Percentiles rank a stretch among this genome's conserved stretches.
Evolutionary conservation across 30 jellyfish, hydroid and myxozoan species (phyloP).

Genomic region (Rhopilema esculentum): DNA sequence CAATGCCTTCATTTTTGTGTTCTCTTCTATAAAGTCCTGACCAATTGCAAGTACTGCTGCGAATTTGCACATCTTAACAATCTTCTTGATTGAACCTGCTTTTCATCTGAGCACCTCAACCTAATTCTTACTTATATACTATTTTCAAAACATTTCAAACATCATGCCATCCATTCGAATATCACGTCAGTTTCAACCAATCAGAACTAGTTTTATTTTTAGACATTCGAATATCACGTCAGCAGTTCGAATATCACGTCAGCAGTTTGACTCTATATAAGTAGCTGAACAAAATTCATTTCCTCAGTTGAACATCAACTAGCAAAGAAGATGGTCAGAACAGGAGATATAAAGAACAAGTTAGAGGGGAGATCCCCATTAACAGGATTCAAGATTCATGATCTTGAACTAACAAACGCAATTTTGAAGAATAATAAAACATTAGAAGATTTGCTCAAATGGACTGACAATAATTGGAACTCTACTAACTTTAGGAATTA

Average conservation of each 20-base stretch:
- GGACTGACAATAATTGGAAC: slow-evolving; percentile 6
- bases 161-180: not conserved
- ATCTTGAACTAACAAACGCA: not conserved
- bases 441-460: not conserved
- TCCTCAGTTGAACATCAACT: not conserved
- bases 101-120: not conserved
- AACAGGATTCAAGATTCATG: not conserved
- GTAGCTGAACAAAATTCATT: not conserved
- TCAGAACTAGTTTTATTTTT: not conserved
- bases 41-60: not conserved
- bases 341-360: not conserved
- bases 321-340: not conserved
- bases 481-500: not conserved
- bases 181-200: not conserved
- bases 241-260: not conserved
- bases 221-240: not conserved
- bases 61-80: not conserved
- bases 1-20: not conserved
- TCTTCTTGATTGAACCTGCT: not conserved
- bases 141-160: not conserved
- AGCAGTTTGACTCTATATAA: not conserved
- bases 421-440: not conserved
- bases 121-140: not conserved
- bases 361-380: not conserved
- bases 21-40: not conserved